Percentiles rank a stretch among this genome's conserved stretches.
These are phyloP conservation scores for Callinectes sapidus DNA, from an alignment of 2,888 invertebrate species.

Conservation along the genomic window DNA sequence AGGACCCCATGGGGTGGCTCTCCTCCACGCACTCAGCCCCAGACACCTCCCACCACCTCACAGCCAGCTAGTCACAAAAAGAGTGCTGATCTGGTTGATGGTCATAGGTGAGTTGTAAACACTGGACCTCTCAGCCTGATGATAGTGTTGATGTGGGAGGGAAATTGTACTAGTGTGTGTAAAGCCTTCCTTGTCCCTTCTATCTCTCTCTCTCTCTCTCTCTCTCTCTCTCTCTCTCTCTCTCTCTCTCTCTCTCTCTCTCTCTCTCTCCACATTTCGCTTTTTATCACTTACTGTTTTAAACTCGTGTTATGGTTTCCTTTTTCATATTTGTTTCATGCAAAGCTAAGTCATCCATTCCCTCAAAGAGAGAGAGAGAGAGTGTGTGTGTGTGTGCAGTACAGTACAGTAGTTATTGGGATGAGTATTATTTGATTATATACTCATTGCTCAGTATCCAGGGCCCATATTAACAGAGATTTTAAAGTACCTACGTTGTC, in stretches of 20 bases:
- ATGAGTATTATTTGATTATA: too few species aligned
- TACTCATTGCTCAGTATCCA: neutral
- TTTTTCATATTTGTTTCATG: too few species aligned
- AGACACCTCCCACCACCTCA: constrained; percentile 65
- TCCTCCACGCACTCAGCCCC: constrained; percentile 64
- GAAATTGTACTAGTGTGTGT: neutral
- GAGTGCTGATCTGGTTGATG: constrained; percentile 62
- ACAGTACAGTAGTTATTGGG: too few species aligned
- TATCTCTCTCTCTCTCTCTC: neutral
- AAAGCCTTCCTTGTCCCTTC: neutral
- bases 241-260: neutral
- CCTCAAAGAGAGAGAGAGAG: constrained; percentile 1
- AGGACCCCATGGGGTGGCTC: constrained; percentile 70
- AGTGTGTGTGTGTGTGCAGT: neutral
- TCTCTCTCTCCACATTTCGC: neutral
- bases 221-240: neutral
- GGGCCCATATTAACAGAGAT: too few species aligned
- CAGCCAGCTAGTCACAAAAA: constrained; percentile 60
- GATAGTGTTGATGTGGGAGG: neutral
- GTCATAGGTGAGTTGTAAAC: constrained; percentile 50
- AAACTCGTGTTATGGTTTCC: too few species aligned
- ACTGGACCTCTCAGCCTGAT: neutral
- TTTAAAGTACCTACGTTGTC: too few species aligned
- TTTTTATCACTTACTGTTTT: too few species aligned
- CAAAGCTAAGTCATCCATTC: too few species aligned